These are phyloP conservation scores for Meteorus sp. DNA, from an alignment of 1,140 invertebrate genomes.

Conservation along the genomic window DNA sequence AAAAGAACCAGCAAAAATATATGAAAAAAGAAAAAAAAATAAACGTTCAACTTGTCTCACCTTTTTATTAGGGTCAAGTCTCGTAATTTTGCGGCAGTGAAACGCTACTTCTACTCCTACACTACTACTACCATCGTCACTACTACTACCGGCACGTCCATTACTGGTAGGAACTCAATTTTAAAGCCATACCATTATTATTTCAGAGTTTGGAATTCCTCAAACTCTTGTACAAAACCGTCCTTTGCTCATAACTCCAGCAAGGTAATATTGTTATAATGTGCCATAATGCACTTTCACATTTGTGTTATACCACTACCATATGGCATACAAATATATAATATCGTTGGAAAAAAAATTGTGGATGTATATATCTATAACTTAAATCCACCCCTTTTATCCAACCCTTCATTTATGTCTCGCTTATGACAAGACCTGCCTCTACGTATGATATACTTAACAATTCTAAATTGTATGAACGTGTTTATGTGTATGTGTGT, in stretches of 20 bases:
- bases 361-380: not conserved
- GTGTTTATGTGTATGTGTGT: no score
- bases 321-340: constrained; percentile 14
- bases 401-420: constrained; percentile 14
- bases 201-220: constrained; percentile 1
- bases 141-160: not conserved
- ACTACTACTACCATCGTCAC: not conserved
- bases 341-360: not conserved
- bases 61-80: not conserved
- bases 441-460: constrained; percentile 15
- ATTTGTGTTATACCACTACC: no score
- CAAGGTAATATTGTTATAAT: constrained; percentile 28
- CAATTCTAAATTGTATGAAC: no score
- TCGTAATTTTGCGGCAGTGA: not conserved
- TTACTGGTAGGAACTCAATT: not conserved
- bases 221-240: no score
- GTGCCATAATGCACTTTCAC: constrained; percentile 27
- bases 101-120: not conserved
- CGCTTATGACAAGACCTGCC: constrained; percentile 19
- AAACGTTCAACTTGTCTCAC: not conserved
- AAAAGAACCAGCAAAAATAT: no score
- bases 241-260: no score
- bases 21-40: no score
- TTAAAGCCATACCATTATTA: not conserved
- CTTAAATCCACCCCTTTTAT: not conserved